A percentile compares a stretch with the other conserved stretches of the same genome.
These are phyloP conservation scores for Physeter macrocephalus DNA, from an alignment of 2,113 vertebrate species.

Conservation along the genomic window DNA sequence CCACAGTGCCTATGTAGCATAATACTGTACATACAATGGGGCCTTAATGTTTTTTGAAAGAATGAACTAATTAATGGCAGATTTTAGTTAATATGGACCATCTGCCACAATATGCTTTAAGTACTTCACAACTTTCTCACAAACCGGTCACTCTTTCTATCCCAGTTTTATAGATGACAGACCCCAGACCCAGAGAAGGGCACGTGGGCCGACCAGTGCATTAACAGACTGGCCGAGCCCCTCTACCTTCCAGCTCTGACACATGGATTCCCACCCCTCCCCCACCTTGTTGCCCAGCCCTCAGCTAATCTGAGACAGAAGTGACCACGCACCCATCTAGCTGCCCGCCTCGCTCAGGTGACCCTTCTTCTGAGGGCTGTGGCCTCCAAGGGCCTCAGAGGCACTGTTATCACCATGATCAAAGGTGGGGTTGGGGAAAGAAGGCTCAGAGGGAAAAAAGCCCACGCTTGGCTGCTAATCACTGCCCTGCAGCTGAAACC, in stretches of 20 bases:
- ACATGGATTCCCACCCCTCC: background rate
- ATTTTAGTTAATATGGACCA: background rate
- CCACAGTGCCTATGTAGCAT: background rate
- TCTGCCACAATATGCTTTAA: background rate
- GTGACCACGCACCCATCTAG: background rate
- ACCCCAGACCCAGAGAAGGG: background rate
- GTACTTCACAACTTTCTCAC: background rate
- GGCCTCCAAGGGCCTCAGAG: background rate
- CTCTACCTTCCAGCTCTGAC: background rate
- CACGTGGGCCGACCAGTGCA: rapidly evolving
- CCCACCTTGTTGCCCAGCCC: background rate
- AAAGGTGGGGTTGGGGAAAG: background rate
- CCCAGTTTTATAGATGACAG: background rate
- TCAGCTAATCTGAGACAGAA: background rate
- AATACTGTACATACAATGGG: background rate
- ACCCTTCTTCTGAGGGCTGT: background rate
- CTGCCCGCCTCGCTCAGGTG: background rate
- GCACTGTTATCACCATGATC: background rate
- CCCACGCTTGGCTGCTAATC: background rate
- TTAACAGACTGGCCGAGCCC: background rate
- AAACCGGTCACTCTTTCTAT: background rate
- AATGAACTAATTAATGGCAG: background rate
- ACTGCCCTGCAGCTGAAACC: background rate
- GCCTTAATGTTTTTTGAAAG: background rate
- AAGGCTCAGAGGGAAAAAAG: background rate